Evolutionary conservation across 92 coral and sea anemone genomes (phyloP), one percentile per base, ranked within the genome.

Genomic region (Phymanthus crucifer): DNA sequence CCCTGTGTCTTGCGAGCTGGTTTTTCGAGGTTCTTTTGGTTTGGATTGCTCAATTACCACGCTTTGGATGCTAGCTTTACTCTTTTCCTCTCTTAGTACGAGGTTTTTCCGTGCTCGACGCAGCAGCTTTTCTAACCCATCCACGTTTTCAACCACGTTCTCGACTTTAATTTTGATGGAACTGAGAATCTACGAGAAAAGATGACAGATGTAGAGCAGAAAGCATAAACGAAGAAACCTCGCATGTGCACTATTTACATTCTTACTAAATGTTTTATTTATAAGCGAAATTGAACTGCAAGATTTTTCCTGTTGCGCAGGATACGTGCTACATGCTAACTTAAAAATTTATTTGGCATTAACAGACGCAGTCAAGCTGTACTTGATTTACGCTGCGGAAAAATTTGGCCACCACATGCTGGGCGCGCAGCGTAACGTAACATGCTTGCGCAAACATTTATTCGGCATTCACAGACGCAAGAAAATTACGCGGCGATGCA

Each of bases 151-250:
- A 10, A 92, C 92, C 40, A 72, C 72, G 54, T 90, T 90, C 68
- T 96, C 99, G 3, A 96, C 98, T 66, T 87, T 87, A 43, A 94
- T 90, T 76, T 96, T 96, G 32, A 96, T 91, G 14, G 99, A 96
- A 78, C 92, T 91, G 45, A 96, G 95, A 72, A 89, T 93, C 99
- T 96, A 77, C 11, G 79, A 83, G 66, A 54, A 61, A 33, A 82
- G 34, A 33, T 27, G 82, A 27, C 34, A 79, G 7, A 40, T 47
- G 23, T 19, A 29, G 5, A 77, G n/a, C 19, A 16, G 31, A 65
- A 31, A 66, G 43, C 16, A 65, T 32, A 9, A 18, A 2, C 14
- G 34, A 26, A n/a, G 32, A 24, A 37, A 45, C 3, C 40, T 1
- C 12, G 54, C 32, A 18, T 17, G 14, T 36, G 10, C 10, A 43